phyloP scores from a whole-genome alignment of 2,113 vertebrate species.

The Gymnorhina tibicen region DNA sequence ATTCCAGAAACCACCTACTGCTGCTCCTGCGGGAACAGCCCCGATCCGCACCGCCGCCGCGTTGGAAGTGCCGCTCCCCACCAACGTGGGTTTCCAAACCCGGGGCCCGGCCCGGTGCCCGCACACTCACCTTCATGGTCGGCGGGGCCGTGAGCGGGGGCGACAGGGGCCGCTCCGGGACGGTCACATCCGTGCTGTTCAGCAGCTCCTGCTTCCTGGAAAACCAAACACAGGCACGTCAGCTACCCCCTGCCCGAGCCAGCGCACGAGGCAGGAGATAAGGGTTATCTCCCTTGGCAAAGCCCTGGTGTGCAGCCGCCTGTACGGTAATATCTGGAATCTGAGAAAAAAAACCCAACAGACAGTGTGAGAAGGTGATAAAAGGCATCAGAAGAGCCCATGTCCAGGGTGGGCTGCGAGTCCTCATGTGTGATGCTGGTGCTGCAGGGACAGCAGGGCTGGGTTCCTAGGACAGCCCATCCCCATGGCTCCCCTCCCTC shows the following conservation, averaged over 20 bases:
- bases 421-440: not conserved
- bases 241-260: not conserved
- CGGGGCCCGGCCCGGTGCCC: fast-evolving
- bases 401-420: not conserved
- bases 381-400: not conserved
- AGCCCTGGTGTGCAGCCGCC: not conserved
- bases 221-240: not conserved
- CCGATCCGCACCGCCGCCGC: not conserved
- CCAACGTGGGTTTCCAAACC: not conserved
- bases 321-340: not conserved
- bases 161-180: conserved; percentile 87
- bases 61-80: not conserved
- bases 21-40: not conserved
- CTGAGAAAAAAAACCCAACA: not conserved
- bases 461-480: conserved; percentile 50
- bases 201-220: conserved; percentile 94
- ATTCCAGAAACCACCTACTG: conserved; percentile 3
- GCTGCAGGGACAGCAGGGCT: conserved; percentile 1
- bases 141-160: conserved; percentile 90
- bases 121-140: conserved; percentile 86
- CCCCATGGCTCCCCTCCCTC: conserved; percentile 31
- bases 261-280: not conserved
- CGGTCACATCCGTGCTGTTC: conserved; percentile 79
- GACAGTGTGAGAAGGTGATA: not conserved
- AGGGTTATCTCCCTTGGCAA: not conserved